These are phyloP conservation scores for Chironomus riparius DNA, from an alignment of 2,888 invertebrate genomes.

Conservation along the genomic window DNA sequence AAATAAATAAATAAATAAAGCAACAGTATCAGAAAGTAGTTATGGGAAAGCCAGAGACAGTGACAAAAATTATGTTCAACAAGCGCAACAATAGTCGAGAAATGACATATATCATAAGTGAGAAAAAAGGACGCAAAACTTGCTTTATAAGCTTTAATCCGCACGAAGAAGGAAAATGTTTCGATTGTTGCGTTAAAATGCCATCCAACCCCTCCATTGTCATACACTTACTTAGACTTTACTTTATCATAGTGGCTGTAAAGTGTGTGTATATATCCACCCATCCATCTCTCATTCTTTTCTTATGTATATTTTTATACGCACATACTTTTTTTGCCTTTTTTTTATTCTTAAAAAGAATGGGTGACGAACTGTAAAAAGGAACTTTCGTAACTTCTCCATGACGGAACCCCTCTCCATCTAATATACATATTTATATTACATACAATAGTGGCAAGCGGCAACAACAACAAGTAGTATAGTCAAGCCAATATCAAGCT, in stretches of 20 bases:
- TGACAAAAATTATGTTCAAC: not conserved
- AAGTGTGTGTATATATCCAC: not conserved
- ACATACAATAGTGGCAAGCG: too few species aligned
- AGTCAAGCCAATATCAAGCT: too few species aligned
- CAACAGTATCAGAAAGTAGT: too few species aligned
- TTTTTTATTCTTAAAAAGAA: not conserved
- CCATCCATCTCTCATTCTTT: not conserved
- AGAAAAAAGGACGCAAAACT: not conserved
- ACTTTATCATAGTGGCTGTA: not conserved
- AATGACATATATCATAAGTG: not conserved
- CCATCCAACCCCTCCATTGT: not conserved
- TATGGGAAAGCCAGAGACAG: too few species aligned
- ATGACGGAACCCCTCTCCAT: not conserved
- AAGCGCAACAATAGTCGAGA: not conserved
- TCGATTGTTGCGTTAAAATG: not conserved
- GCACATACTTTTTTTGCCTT: too few species aligned
- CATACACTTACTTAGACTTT: not conserved
- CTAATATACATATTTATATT: too few species aligned
- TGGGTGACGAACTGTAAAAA: not conserved
- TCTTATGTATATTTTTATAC: not conserved
- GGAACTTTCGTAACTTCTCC: not conserved
- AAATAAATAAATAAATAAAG: too few species aligned
- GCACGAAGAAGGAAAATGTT: not conserved
- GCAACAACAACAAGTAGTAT: too few species aligned
- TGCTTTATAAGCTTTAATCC: too few species aligned